Percentiles rank a stretch among this genome's conserved stretches.
phyloP scores from a whole-genome alignment of 2,113 vertebrate species.

The Leptobrachium leishanense region DNA sequence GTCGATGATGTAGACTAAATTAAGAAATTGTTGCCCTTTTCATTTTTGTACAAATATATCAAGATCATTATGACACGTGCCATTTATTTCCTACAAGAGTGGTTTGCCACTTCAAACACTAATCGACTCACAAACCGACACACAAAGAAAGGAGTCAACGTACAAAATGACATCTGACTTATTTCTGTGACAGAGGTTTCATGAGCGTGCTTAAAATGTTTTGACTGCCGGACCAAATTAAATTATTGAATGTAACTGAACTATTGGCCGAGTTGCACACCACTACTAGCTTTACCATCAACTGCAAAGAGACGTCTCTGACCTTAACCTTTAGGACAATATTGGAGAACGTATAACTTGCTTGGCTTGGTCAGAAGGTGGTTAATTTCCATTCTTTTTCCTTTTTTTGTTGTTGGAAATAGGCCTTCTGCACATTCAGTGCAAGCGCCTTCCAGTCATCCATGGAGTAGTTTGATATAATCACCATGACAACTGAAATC shows the following conservation, averaged over 20 bases:
- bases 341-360: constrained; percentile 44
- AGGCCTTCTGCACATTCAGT: constrained; percentile 65
- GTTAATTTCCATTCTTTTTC: constrained; percentile 49
- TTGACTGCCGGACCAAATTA: constrained; percentile 48
- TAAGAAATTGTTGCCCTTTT: constrained; percentile 25
- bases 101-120: constrained; percentile 55
- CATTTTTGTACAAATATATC: constrained; percentile 49
- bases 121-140: constrained; percentile 32
- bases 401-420: constrained; percentile 42
- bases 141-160: constrained; percentile 5
- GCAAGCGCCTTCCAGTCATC: constrained; percentile 66
- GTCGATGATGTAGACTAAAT: constrained; percentile 36
- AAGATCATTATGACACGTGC: constrained; percentile 57
- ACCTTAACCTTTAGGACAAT: constrained; percentile 46
- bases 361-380: constrained; percentile 44
- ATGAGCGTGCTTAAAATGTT: constrained; percentile 36
- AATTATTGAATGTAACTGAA: constrained; percentile 45
- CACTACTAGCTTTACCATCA: constrained; percentile 46
- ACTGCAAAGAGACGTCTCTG: constrained; percentile 15
- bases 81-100: constrained; percentile 58
- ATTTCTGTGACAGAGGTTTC: constrained; percentile 29
- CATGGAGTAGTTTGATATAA: constrained; percentile 84
- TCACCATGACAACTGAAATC: constrained; percentile 91
- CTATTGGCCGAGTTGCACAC: constrained; percentile 33
- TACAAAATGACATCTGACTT: constrained; percentile 4